Evolutionary conservation across 2,113 vertebrate genomes (phyloP), one percentile per base, ranked within the genome.

Genomic region (Oxygymnocypris stewartii): DNA sequence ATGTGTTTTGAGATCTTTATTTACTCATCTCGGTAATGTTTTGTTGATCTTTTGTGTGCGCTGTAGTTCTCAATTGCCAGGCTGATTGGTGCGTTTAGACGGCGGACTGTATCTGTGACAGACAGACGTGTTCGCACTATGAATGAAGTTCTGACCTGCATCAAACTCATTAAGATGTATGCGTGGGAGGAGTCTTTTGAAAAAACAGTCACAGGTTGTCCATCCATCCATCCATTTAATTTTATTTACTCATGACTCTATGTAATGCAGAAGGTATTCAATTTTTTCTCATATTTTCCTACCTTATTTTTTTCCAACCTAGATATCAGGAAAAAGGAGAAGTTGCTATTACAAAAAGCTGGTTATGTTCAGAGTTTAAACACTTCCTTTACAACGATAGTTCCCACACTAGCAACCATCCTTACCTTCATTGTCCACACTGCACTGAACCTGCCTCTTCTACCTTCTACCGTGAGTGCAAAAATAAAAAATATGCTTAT

Each of bases 81-180:
- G 86, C 85, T 96, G 82, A 96, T 93, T 16, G 90, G 90, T 73
- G 61, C 75, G 44, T 94, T 95, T 89, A 92, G 94, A 84, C 88
- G 88, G 90, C 92, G 87, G 28, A 89, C 93, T 51, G 89, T 95
- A 69, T n/a, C 75, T 8, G 80, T 94, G 85, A 96, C 94, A 0
- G 94, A 95, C 89, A 94, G 85, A 37, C 91, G 94, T 2, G 93
- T 96, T 71, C 93, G 93, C 87, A 95, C 93, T 40, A 96, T 95
- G 94, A 96, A 95, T 44, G 94, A 97, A 89, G 92, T 96, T 90
- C 94, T 97, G 86, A 96, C 87, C 81, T 94, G 94, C 91, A 95
- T 96, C 88, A 97, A 96, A 90, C 94, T 96, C 51, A 96, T 96
- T 90, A 96, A 95, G 91, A 96, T 95, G 94, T 95, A 96, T 0